Percentiles rank a stretch among this genome's conserved stretches.
Evolutionary conservation across 2,888 invertebrate species (phyloP).

Genomic region (Adineta ricciae): DNA sequence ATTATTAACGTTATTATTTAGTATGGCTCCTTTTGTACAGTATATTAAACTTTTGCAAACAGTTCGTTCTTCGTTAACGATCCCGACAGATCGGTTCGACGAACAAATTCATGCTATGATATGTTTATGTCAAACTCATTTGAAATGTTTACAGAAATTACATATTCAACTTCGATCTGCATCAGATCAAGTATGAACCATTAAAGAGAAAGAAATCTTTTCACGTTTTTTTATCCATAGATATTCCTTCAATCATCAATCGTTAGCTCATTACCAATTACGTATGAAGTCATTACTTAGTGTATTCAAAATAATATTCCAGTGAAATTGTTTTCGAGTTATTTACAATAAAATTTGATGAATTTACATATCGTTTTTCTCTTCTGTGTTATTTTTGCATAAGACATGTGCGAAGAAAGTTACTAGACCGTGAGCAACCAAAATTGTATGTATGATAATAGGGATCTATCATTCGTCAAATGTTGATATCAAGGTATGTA

Average conservation of each 20-base stretch:
- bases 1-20: background rate
- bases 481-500: too few relatives aligned
- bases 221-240: background rate
- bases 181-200: background rate
- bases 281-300: background rate
- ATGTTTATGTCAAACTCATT: background rate
- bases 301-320: background rate
- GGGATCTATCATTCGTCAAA: too few relatives aligned
- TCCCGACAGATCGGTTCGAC: background rate
- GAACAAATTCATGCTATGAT: background rate
- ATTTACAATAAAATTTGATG: too few relatives aligned
- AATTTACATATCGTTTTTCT: too few relatives aligned
- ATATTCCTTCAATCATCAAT: background rate
- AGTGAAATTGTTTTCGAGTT: too few relatives aligned
- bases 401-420: too few relatives aligned
- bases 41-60: background rate
- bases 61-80: background rate
- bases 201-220: background rate
- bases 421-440: too few relatives aligned
- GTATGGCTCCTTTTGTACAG: background rate
- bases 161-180: background rate
- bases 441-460: too few relatives aligned
- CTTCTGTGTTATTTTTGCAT: too few relatives aligned
- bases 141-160: background rate
- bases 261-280: background rate